Evolutionary conservation across 2,888 invertebrate species (phyloP).

Genomic region (Microdon myrmicae): DNA sequence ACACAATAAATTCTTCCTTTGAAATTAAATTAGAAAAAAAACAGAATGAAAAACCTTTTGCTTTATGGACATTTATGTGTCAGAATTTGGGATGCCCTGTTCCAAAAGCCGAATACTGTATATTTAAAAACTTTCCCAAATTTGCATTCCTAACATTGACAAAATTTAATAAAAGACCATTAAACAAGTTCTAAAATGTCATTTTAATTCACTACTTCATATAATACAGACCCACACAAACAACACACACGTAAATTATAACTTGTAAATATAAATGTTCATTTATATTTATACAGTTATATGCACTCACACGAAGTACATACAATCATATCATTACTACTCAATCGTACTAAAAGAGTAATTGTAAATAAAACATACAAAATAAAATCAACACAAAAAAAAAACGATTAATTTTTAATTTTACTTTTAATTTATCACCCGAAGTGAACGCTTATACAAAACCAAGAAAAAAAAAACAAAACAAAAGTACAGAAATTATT

Average conservation of each 20-base stretch:
- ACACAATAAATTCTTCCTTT: conserved; percentile 20
- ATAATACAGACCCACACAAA: conserved; percentile 33
- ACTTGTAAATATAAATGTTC: conserved; percentile 19
- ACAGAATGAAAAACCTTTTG: conserved; percentile 7
- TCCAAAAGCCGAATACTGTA: too few relatives aligned
- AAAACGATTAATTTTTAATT: conserved; percentile 15
- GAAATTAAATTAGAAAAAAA: conserved; percentile 23
- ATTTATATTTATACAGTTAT: conserved; percentile 15
- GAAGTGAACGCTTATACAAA: conserved; percentile 20
- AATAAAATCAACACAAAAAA: too few relatives aligned
- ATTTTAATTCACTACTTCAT: conserved; percentile 51
- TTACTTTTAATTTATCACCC: conserved; percentile 17
- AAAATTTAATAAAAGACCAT: conserved; percentile 49
- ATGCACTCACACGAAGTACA: conserved; percentile 16
- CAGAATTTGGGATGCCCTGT: too few relatives aligned
- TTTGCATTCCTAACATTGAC: conserved; percentile 55
- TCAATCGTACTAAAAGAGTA: conserved; percentile 31
- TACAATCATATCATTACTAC: conserved; percentile 28
- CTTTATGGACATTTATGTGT: too few relatives aligned
- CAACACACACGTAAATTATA: conserved; percentile 41
- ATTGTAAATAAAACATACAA: conserved; percentile 38
- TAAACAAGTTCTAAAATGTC: conserved; percentile 39
- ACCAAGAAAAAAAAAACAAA: conserved; percentile 11
- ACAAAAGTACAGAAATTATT: conserved; percentile 20
- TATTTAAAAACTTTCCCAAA: too few relatives aligned